A percentile compares a stretch with the other conserved stretches of the same genome.
phyloP scores from a whole-genome alignment of 1,140 invertebrate genomes.

The Chironomus striatipennis region DNA sequence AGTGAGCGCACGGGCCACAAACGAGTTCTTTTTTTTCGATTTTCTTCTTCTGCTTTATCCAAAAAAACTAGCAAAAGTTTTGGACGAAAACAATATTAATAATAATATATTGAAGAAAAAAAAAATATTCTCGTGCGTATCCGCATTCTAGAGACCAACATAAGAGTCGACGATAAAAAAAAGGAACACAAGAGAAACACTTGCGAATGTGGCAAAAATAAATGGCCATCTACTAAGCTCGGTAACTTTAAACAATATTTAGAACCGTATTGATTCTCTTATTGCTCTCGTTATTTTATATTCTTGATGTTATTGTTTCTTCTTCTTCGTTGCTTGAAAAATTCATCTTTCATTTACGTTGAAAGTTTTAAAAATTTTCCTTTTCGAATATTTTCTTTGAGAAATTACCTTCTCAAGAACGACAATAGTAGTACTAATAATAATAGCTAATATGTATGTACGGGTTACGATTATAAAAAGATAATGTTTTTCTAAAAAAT shows the following conservation, averaged over 20 bases:
- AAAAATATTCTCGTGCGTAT: neutral
- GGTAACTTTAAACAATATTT: neutral
- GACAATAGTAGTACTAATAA: neutral
- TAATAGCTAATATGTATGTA: neutral
- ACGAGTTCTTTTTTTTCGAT: too few relatives aligned
- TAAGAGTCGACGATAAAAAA: neutral
- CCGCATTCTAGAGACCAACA: neutral
- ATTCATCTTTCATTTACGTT: neutral
- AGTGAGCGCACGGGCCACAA: too few relatives aligned
- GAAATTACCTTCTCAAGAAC: slow-evolving; percentile 42
- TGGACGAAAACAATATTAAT: too few relatives aligned
- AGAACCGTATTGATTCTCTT: neutral
- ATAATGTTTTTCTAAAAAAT: too few relatives aligned
- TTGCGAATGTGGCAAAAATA: neutral
- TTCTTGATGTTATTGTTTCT: too few relatives aligned
- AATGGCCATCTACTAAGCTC: neutral
- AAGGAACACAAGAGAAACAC: neutral
- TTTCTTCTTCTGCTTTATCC: too few relatives aligned
- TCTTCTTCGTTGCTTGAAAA: neutral
- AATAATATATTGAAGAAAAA: too few relatives aligned
- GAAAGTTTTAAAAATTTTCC: slow-evolving; percentile 27
- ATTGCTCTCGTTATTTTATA: neutral
- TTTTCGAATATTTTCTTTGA: slow-evolving; percentile 40
- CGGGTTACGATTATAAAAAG: neutral
- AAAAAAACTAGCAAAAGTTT: too few relatives aligned